These are phyloP conservation scores for Macrosiphum euphorbiae DNA, from an alignment of 2,888 invertebrate species.

Conservation along the genomic window DNA sequence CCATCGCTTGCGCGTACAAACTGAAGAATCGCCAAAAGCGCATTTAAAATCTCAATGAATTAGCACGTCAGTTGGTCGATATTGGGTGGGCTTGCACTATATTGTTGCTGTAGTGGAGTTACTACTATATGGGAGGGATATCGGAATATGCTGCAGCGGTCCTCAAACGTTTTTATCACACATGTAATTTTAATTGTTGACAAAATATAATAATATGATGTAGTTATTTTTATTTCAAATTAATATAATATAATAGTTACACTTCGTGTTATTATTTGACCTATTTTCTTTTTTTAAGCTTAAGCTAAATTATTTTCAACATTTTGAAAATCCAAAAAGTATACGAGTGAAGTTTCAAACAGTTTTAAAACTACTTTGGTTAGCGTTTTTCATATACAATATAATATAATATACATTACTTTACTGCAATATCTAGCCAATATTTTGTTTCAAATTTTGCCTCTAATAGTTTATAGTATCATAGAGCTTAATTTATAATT, in stretches of 20 bases:
- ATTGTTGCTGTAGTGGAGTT: background rate
- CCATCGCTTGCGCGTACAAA: conserved; percentile 31
- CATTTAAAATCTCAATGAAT: background rate
- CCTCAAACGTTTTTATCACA: background rate
- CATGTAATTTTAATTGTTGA: background rate
- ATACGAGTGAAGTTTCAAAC: background rate
- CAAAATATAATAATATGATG: background rate
- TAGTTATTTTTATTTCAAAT: background rate
- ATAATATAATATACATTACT: too few relatives aligned
- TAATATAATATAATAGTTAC: background rate
- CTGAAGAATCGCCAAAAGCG: background rate
- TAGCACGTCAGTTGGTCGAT: background rate
- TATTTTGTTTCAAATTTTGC: background rate
- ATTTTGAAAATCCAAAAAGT: background rate
- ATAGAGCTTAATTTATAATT: background rate
- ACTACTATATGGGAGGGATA: background rate
- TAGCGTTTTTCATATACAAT: background rate
- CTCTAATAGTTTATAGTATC: background rate
- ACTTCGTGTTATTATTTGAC: background rate
- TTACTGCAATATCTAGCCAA: background rate
- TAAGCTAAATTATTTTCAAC: background rate
- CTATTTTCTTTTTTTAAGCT: background rate
- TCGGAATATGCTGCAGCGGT: background rate
- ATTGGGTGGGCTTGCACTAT: background rate
- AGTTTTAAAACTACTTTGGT: background rate